phyloP scores from a whole-genome alignment of 2,113 vertebrate genomes.

The Nothoprocta perdicaria region DNA sequence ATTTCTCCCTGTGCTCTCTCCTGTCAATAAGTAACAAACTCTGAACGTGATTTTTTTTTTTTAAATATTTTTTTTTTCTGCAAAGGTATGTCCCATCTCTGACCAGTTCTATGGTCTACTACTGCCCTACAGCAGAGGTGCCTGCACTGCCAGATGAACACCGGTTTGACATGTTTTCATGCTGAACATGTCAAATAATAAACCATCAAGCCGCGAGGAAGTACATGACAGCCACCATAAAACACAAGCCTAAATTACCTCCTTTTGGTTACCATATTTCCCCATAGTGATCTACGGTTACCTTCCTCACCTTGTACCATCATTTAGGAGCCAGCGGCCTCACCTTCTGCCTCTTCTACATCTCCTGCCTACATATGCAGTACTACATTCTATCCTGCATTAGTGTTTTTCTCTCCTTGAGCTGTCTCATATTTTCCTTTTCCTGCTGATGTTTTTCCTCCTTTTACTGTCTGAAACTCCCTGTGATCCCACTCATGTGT shows the following conservation, averaged over 20 bases:
- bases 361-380: accelerated
- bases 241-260: neutral
- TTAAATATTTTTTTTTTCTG: neutral
- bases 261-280: accelerated
- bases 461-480: neutral
- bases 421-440: neutral
- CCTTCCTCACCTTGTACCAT: neutral
- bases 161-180: neutral
- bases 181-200: neutral
- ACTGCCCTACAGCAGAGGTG: neutral
- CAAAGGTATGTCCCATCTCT: neutral
- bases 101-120: neutral
- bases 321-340: neutral
- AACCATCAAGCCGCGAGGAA: neutral
- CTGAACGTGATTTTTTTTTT: neutral
- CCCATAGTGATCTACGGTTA: neutral
- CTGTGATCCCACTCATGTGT: neutral
- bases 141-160: neutral
- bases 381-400: neutral
- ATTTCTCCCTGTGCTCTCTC: neutral
- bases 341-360: neutral
- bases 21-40: neutral
- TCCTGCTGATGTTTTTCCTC: neutral
- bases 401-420: neutral
- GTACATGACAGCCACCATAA: neutral